Evolutionary conservation across 1,140 invertebrate genomes (phyloP), one percentile per base, ranked within the genome.

Genomic region (Bombus superbus): DNA sequence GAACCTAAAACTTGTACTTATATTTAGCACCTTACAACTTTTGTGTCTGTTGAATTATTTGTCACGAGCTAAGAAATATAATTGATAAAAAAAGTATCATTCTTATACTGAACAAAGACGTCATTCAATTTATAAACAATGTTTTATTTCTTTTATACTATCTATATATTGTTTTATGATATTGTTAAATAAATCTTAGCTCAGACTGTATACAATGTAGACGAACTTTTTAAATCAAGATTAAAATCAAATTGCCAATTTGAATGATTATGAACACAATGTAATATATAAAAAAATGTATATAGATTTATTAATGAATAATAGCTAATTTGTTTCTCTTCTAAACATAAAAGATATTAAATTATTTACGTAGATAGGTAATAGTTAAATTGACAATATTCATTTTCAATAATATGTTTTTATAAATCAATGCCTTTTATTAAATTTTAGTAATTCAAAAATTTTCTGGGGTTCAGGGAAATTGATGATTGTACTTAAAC

Each of bases 1-100:
- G 92, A 93, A 93, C 92, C 92, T 76, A 87, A 88, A 85, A 91
- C 73, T 91, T 92, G 91, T 91, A 90, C 82, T 88, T 90, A 88
- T 89, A 75, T 75, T 91, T 66, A 90, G 86, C 88, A 89, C 80
- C 73, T 88, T 64, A 74, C 42, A 79, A 87, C 84, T 85, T 89
- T 76, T 74, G 47, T 68, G 13, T 71, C 75, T 69, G 73, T 82
- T 77, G 40, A 79, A 81, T 75, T 84, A 87, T 77, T 72, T 80
- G 68, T 66, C 84, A 64, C 22, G 40, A 91, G 76, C 53, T 85
- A 86, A 83, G 79, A 86, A 77, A 32, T 85, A 59, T 83, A 86
- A 74, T 68, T 38, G 22, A 28, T 74, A 64, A 72, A 57, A 76
- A 69, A 15, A 15, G 2, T 38, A 72, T 44, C 32, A 2, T 44